These are phyloP conservation scores for Clarias magur DNA, from an alignment of 2,113 vertebrate genomes.

Conservation along the genomic window DNA sequence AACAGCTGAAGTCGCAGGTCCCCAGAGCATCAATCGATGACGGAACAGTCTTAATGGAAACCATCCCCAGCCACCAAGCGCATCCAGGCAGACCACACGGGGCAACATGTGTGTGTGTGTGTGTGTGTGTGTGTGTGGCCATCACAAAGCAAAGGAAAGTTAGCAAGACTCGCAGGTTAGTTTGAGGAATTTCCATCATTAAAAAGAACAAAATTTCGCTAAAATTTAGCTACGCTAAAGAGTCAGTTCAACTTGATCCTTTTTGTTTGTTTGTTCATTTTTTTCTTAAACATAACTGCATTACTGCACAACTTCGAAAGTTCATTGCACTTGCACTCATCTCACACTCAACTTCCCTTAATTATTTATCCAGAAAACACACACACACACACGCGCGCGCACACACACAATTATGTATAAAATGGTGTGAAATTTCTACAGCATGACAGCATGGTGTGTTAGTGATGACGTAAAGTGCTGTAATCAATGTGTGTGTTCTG, in stretches of 20 bases:
- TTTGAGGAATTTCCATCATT: background rate
- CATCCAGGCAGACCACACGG: too few relatives aligned
- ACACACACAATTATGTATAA: background rate
- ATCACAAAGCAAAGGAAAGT: slow-evolving; percentile 11
- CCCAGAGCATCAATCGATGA: too few relatives aligned
- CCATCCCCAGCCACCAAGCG: too few relatives aligned
- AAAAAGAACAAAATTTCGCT: background rate
- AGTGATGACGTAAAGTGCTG: background rate
- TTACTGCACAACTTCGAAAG: background rate
- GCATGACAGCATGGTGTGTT: background rate
- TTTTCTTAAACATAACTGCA: background rate
- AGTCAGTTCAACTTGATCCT: background rate
- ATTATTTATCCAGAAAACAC: too few relatives aligned
- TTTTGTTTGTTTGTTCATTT: background rate
- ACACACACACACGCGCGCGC: too few relatives aligned
- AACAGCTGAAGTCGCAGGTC: too few relatives aligned
- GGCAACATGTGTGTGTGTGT: slow-evolving; percentile 14
- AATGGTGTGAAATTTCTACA: background rate
- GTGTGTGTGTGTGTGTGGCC: background rate
- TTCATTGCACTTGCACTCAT: background rate
- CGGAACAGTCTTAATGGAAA: too few relatives aligned
- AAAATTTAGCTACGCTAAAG: too few relatives aligned
- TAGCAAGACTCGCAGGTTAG: background rate
- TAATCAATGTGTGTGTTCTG: background rate
- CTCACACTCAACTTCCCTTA: too few relatives aligned